Percentiles rank a stretch among this genome's conserved stretches.
phyloP scores from a whole-genome alignment of 2,888 invertebrate genomes.

The Saturnia pavonia region DNA sequence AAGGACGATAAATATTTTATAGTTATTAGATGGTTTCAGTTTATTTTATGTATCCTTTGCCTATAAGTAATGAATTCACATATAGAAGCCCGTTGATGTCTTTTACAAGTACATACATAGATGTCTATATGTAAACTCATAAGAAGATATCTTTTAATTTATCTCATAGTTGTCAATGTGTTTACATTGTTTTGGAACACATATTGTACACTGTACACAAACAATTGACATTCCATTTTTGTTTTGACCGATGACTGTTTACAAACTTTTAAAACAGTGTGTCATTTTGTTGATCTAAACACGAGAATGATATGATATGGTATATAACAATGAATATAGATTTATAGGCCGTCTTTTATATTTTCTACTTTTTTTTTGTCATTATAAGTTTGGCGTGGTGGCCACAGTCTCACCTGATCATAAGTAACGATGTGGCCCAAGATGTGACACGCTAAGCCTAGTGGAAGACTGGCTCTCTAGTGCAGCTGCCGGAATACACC shows the following conservation, averaged over 20 bases:
- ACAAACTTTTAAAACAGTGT: conserved; percentile 6
- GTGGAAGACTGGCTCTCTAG: too few species aligned
- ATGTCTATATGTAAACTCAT: not conserved
- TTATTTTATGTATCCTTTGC: too few species aligned
- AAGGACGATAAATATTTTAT: not conserved
- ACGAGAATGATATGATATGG: not conserved
- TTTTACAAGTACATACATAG: not conserved
- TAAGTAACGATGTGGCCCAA: too few species aligned
- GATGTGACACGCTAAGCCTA: too few species aligned
- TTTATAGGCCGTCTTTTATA: not conserved
- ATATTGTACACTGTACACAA: not conserved
- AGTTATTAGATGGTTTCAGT: too few species aligned
- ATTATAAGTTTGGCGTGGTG: too few species aligned
- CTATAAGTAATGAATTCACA: not conserved
- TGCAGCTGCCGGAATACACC: too few species aligned
- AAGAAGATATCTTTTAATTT: not conserved
- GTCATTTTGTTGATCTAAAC: not conserved
- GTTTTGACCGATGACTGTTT: not conserved
- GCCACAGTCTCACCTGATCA: too few species aligned
- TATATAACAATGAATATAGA: not conserved
- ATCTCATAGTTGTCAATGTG: not conserved
- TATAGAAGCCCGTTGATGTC: conserved; percentile 5
- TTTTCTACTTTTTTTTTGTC: not conserved
- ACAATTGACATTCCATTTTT: not conserved
- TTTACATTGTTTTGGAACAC: not conserved